Conservation (phyloP, 2,888 invertebrate genomes). For the Diarsia mendica region DNA sequence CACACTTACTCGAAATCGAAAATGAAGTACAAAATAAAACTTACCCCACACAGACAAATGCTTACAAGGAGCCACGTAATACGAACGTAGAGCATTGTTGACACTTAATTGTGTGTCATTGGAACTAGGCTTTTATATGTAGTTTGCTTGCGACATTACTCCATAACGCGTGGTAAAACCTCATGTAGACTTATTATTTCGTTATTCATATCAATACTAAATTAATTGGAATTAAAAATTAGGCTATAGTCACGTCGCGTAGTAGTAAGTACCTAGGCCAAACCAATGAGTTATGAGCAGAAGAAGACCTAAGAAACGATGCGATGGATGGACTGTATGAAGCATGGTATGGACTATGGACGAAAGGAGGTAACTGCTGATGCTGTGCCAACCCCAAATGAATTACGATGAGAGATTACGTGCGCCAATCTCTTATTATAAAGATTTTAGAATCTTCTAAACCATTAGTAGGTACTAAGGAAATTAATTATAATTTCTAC, state of each 20-base stretch:
- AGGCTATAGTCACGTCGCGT: conserved; percentile 69
- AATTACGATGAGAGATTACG: neutral
- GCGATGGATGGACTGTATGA: neutral
- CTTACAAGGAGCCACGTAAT: conserved; percentile 57
- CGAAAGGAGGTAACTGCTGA: neutral
- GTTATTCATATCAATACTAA: conserved; percentile 49
- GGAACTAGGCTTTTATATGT: conserved; percentile 30
- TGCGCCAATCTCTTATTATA: too few species aligned
- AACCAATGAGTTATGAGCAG: neutral
- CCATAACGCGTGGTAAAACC: neutral
- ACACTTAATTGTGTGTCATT: conserved; percentile 19
- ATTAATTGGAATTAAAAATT: conserved; percentile 48
- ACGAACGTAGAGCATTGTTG: conserved; percentile 51
- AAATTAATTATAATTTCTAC: neutral
- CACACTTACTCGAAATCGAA: too few species aligned
- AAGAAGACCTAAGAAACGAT: neutral
- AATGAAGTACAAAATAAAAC: conserved; percentile 36
- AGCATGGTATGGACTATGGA: neutral
- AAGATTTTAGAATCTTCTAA: too few species aligned
- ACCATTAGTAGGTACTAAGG: too few species aligned
- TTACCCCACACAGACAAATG: conserved; percentile 69
- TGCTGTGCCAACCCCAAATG: neutral
- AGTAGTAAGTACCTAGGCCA: conserved; percentile 53
- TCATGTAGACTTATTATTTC: conserved; percentile 52
- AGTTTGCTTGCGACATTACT: conserved; percentile 65